Conservation (phyloP, 2,797 vertebrate species). For the Parambassis ranga region DNA sequence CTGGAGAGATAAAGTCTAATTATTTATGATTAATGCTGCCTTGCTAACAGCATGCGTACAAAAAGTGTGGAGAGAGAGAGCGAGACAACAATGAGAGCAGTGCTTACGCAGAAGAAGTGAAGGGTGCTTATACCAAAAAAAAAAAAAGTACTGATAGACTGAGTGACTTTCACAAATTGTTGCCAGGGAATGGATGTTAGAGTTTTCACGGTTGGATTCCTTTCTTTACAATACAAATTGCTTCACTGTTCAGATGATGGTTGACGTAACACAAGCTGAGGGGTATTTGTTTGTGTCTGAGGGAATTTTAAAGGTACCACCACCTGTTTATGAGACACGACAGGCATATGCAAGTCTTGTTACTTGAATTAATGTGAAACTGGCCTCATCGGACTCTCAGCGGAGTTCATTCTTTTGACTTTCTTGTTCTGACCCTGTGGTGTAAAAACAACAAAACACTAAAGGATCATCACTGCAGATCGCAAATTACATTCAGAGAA, state of each 20-base stretch:
- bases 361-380: slow-evolving; percentile 42
- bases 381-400: slow-evolving; percentile 18
- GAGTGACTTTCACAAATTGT: slow-evolving; percentile 36
- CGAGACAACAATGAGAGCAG: slow-evolving; percentile 6
- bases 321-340: slow-evolving; percentile 35
- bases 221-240: slow-evolving; percentile 40
- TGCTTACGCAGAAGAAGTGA: background rate
- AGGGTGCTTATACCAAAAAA: background rate
- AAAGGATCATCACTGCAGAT: slow-evolving; percentile 59
- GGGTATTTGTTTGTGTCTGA: slow-evolving; percentile 36
- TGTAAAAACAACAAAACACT: slow-evolving; percentile 39
- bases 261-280: slow-evolving; percentile 33
- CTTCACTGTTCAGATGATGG: slow-evolving; percentile 7
- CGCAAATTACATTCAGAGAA: slow-evolving; percentile 69
- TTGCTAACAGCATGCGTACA: slow-evolving; percentile 17
- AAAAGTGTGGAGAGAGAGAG: slow-evolving; percentile 12
- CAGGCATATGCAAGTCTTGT: slow-evolving; percentile 26
- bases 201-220: slow-evolving; percentile 29
- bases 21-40: slow-evolving; percentile 49
- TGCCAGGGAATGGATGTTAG: slow-evolving; percentile 7
- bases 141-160: background rate
- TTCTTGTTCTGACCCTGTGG: slow-evolving; percentile 43
- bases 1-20: slow-evolving; percentile 44
- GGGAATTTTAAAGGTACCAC: slow-evolving; percentile 32
- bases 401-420: slow-evolving; percentile 39